Evolutionary conservation across 2,888 invertebrate genomes (phyloP).

Genomic region (Diploptera punctata): DNA sequence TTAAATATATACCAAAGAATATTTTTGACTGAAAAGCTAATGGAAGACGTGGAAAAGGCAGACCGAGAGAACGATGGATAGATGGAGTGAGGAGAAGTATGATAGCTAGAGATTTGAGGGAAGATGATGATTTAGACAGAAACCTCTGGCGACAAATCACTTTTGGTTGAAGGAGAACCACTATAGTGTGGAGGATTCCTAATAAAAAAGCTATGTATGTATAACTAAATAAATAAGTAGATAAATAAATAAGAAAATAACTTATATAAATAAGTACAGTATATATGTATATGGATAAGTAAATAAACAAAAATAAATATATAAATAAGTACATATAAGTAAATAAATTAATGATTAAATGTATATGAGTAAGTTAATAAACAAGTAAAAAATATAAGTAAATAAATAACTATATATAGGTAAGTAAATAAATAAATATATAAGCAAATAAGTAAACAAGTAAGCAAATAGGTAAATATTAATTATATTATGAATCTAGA

Average conservation of each 20-base stretch:
- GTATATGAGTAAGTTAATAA: not conserved
- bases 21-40: not conserved
- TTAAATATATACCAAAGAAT: not conserved
- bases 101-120: too few relatives aligned
- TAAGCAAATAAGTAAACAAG: not conserved
- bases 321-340: not conserved
- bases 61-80: too few relatives aligned
- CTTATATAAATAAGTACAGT: too few relatives aligned
- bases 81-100: too few relatives aligned
- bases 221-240: not conserved
- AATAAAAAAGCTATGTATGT: not conserved
- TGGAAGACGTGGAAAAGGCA: too few relatives aligned
- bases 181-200: too few relatives aligned
- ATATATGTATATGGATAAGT: too few relatives aligned
- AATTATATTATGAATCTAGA: too few relatives aligned
- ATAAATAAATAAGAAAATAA: not conserved
- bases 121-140: too few relatives aligned
- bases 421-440: not conserved
- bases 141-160: too few relatives aligned
- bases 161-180: too few relatives aligned
- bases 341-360: not conserved
- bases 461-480: not conserved
- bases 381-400: not conserved
- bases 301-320: not conserved
- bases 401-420: not conserved